Conservation (phyloP, 2,797 vertebrate genomes). For the Enteromius mattozi region DNA sequence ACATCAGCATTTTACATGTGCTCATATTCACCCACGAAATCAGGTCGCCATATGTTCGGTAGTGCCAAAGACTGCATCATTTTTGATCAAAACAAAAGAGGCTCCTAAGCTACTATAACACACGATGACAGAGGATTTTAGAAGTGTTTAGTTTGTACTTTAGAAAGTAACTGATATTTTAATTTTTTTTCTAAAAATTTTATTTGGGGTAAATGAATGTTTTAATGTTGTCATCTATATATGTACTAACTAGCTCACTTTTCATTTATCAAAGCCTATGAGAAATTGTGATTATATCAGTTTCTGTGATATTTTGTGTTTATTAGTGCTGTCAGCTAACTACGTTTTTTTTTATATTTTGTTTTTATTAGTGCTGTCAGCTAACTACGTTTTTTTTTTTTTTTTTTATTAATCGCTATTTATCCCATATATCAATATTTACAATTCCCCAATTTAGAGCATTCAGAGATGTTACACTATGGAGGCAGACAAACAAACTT, state of each 20-base stretch:
- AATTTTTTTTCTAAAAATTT: neutral
- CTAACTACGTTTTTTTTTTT: too few relatives aligned
- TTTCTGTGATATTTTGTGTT: neutral
- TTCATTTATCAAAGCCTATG: neutral
- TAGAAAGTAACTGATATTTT: neutral
- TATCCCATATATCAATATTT: neutral
- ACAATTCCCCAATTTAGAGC: neutral
- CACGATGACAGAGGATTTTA: neutral
- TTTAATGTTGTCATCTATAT: neutral
- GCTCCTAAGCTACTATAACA: neutral
- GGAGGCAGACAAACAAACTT: neutral
- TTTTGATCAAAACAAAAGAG: neutral
- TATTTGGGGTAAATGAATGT: neutral
- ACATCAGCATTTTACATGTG: neutral
- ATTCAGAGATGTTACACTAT: too few relatives aligned
- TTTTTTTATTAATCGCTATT: neutral
- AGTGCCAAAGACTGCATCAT: neutral
- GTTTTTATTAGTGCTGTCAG: too few relatives aligned
- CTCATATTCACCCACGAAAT: conserved; percentile 1
- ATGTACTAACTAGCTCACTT: neutral
- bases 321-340: neutral
- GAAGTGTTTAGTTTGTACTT: neutral
- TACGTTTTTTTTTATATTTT: too few relatives aligned
- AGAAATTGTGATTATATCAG: neutral
- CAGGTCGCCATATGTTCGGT: conserved; percentile 14